Conservation (phyloP, 2,888 invertebrate genomes). For the Cremastinae sp. region DNA sequence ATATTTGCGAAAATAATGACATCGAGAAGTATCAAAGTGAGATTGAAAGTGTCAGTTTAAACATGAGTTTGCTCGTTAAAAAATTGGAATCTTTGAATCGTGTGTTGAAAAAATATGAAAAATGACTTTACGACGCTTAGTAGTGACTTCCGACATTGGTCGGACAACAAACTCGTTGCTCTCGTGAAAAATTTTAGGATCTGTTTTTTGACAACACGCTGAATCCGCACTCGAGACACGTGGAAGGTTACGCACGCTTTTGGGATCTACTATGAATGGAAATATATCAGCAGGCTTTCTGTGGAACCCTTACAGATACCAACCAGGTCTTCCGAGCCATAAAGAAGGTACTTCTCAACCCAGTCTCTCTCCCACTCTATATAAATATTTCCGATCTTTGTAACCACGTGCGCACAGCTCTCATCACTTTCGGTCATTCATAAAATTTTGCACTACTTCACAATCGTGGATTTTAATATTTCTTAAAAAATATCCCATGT, state of each 20-base stretch:
- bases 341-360: conserved; percentile 74
- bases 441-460: conserved; percentile 62
- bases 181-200: not conserved
- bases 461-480: not conserved
- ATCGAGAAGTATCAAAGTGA: conserved; percentile 66
- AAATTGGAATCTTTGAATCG: not conserved
- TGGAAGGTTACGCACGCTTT: conserved; percentile 72
- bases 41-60: conserved; percentile 61
- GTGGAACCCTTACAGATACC: conserved; percentile 75
- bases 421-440: conserved; percentile 74
- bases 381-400: conserved; percentile 34
- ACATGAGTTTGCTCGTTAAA: conserved; percentile 12
- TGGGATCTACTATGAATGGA: conserved; percentile 77
- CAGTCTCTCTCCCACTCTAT: conserved; percentile 64
- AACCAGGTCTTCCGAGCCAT: conserved; percentile 78
- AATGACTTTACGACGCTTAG: conserved; percentile 18
- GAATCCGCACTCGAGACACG: conserved; percentile 5
- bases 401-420: conserved; percentile 67
- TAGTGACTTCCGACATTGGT: conserved; percentile 28
- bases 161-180: conserved; percentile 40
- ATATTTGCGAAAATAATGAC: conserved; percentile 60
- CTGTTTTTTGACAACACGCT: conserved; percentile 2
- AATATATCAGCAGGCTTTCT: conserved; percentile 77
- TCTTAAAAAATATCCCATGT: too few relatives aligned
- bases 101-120: conserved; percentile 12